Percentiles rank a stretch among this genome's conserved stretches.
phyloP scores from a whole-genome alignment of 2,797 vertebrate genomes.

The Onychomys torridus region DNA sequence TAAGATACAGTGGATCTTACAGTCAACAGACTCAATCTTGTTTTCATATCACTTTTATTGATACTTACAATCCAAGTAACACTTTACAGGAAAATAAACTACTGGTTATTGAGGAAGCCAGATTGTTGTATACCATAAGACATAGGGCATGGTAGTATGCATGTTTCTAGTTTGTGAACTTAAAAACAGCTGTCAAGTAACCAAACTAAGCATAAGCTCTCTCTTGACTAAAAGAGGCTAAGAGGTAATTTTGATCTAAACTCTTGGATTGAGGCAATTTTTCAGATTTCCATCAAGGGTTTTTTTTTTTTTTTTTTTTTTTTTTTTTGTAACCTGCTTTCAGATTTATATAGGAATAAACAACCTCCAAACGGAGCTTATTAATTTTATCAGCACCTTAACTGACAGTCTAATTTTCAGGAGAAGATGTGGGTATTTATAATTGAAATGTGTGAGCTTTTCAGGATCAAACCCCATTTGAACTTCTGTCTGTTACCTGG shows the following conservation, averaged over 20 bases:
- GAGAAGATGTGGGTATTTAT: background rate
- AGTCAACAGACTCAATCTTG: background rate
- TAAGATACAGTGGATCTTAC: background rate
- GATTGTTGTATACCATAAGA: background rate
- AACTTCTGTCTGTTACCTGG: background rate
- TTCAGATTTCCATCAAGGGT: background rate
- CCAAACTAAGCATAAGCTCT: background rate
- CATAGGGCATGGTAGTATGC: background rate
- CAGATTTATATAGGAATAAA: background rate
- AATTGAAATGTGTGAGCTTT: background rate
- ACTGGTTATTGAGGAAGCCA: background rate
- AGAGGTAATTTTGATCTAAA: background rate
- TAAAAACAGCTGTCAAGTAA: background rate
- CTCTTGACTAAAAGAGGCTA: background rate
- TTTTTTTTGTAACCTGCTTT: background rate
- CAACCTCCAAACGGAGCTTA: too few relatives aligned
- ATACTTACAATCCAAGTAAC: conserved; percentile 30
- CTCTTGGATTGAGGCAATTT: background rate
- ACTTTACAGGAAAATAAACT: background rate
- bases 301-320: too few relatives aligned
- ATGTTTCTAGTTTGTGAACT: background rate
- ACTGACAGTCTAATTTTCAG: background rate
- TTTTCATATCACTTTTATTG: conserved; percentile 50
- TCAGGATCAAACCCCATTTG: background rate
- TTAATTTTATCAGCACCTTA: background rate